These are phyloP conservation scores for Felis catus DNA, from an alignment of 2,113 vertebrate species.

Conservation along the genomic window F.catus_Fca126_mat1.0 CM031411.1:93247001-93247500, in stretches of 20 bases:
- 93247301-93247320: background rate
- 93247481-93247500: background rate
- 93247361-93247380: background rate
- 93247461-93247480: background rate
- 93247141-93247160: background rate
- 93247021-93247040: constrained; percentile 37
- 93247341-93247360: background rate
- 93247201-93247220: background rate
- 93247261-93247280: background rate
- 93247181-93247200: background rate
- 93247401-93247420: background rate
- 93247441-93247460: background rate
- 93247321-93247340: constrained; percentile 34
- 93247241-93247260: background rate
- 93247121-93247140: background rate
- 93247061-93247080: constrained; percentile 9
- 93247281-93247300: background rate
- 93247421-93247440: background rate
- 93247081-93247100: constrained; percentile 40
- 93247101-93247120: constrained; percentile 38
- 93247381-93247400: background rate
- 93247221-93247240: background rate
- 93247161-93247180: constrained; percentile 31
- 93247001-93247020: constrained; percentile 34
- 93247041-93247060: constrained; percentile 56